Percentiles rank a stretch among this genome's conserved stretches.
Conservation (phyloP, 2,113 vertebrate genomes). For the Dasyornis broadbenti region DNA sequence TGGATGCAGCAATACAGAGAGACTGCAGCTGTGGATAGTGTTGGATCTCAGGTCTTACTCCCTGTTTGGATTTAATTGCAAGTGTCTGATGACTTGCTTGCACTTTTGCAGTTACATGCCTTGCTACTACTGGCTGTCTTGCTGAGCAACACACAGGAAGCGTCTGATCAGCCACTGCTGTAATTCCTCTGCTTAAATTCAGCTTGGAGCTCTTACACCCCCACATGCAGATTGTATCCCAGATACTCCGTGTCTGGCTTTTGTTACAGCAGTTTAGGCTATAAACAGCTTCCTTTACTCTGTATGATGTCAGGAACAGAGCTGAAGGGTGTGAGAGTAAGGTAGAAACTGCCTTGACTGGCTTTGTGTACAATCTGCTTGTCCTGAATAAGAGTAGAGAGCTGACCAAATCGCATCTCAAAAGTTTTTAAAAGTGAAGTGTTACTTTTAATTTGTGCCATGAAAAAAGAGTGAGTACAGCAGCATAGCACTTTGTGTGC, state of each 20-base stretch:
- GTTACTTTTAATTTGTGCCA: neutral
- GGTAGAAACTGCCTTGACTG: neutral
- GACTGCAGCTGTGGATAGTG: neutral
- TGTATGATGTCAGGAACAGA: slow-evolving; percentile 6
- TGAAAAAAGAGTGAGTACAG: neutral
- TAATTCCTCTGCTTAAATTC: slow-evolving; percentile 10
- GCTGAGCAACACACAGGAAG: neutral
- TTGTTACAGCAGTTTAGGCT: neutral
- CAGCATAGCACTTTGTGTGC: neutral
- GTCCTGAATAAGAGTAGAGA: neutral
- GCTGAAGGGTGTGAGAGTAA: neutral
- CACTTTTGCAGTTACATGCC: neutral
- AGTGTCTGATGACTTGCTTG: neutral
- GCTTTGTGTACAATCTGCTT: neutral
- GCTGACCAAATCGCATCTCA: neutral
- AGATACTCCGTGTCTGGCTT: neutral
- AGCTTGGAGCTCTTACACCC: neutral
- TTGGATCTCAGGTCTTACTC: neutral
- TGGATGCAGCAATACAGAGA: neutral
- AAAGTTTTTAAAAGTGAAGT: neutral
- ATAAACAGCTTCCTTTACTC: slow-evolving; percentile 36
- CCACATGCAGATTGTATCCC: slow-evolving; percentile 7
- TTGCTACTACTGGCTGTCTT: neutral
- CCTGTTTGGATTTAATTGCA: neutral
- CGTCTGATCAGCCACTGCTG: neutral